Evolutionary conservation across 2,888 invertebrate genomes (phyloP).

Genomic region (Cryptophagus acutangulus): DNA sequence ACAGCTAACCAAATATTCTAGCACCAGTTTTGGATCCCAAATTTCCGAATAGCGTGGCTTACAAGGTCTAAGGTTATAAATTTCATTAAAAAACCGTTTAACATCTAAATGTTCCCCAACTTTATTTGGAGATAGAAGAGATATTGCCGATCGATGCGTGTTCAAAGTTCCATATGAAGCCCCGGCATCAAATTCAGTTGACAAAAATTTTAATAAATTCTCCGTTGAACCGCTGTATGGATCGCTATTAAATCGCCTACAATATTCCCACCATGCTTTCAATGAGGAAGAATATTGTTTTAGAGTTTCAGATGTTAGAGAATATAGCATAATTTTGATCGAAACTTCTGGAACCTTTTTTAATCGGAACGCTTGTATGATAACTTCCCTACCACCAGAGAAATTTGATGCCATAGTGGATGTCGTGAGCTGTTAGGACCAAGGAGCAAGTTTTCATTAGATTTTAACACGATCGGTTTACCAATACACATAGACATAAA

Average conservation of each 20-base stretch:
- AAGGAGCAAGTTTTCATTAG: not conserved
- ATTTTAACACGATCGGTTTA: not conserved
- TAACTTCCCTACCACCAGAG: slow-evolving; percentile 13
- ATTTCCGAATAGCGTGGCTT: not conserved
- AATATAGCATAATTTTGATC: not conserved
- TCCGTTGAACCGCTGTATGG: not conserved
- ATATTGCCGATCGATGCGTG: not conserved
- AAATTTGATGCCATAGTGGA: slow-evolving; percentile 10
- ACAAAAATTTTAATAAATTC: not conserved
- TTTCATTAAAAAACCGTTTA: not conserved
- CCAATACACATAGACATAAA: slow-evolving; percentile 11
- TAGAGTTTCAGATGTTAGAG: not conserved
- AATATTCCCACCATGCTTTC: slow-evolving; percentile 1
- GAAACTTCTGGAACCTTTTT: slow-evolving; percentile 5
- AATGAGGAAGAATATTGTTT: not conserved
- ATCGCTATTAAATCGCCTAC: not conserved
- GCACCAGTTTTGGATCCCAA: not conserved
- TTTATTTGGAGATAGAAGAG: not conserved
- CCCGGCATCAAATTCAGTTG: not conserved
- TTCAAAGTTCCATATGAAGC: slow-evolving; percentile 3
- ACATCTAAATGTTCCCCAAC: not conserved
- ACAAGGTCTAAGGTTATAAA: not conserved
- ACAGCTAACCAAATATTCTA: slow-evolving; percentile 6
- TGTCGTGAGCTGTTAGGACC: not conserved
- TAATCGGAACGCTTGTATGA: slow-evolving; percentile 6